These are phyloP conservation scores for Amazona vittata DNA, from an alignment of 2,113 vertebrate genomes.

Conservation along the genomic window DNA sequence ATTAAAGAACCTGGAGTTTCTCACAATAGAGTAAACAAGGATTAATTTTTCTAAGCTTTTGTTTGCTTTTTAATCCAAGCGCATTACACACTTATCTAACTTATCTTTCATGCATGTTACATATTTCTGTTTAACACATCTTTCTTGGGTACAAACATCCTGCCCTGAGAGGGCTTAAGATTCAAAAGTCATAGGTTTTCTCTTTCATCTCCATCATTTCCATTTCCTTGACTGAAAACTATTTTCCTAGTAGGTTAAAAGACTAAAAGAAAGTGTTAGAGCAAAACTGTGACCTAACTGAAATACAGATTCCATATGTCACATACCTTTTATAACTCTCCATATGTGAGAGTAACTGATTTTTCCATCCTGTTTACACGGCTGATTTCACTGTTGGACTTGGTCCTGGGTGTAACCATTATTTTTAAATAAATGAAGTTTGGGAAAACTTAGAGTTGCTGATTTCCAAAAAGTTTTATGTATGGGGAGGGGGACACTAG, in stretches of 20 bases:
- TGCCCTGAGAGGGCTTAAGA: not conserved
- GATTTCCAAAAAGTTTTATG: not conserved
- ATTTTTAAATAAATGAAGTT: conserved; percentile 40
- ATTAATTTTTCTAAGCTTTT: not conserved
- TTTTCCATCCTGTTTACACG: conserved; percentile 53
- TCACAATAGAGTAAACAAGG: not conserved
- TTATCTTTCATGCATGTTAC: not conserved
- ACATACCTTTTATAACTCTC: conserved; percentile 27
- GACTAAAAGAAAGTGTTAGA: conserved; percentile 15
- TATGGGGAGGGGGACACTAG: not conserved
- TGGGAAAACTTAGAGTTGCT: conserved; percentile 9
- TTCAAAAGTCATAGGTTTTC: not conserved
- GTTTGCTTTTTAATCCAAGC: not conserved
- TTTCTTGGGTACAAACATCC: not conserved
- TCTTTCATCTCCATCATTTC: not conserved
- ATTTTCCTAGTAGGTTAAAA: conserved; percentile 1
- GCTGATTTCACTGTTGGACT: conserved; percentile 62
- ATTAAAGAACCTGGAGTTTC: conserved; percentile 25
- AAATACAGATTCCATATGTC: conserved; percentile 30
- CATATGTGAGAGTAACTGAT: conserved; percentile 30
- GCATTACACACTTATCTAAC: not conserved
- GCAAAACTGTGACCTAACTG: conserved; percentile 27
- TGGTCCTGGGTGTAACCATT: conserved; percentile 58
- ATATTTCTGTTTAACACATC: not conserved
- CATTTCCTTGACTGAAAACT: not conserved